Base-by-base conservation (phyloP, 2,888 invertebrate species). In the Pardosa pseudoannulata region DNA sequence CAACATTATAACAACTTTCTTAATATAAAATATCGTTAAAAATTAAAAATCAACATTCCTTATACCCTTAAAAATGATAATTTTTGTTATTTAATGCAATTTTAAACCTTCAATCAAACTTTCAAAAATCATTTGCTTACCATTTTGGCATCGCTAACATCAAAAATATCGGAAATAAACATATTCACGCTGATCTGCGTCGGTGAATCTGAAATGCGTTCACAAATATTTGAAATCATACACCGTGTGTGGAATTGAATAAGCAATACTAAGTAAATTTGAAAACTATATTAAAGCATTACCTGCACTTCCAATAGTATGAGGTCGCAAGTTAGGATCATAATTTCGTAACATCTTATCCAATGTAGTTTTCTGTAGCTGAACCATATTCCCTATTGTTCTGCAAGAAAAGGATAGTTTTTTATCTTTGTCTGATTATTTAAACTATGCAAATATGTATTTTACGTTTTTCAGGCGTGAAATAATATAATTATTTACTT, bases 251-350 rank as follows among this genome's bases (percentile, higher is more conserved):
- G 5, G 11, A 5, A 36, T 36, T 36, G 6, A 7, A 36, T 46
- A 11, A 16, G 2, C 41, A 46, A 16, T 16, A 46, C 6, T 16
- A 46, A 46, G 16, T 46, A 46, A 46, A 46, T 36, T n/a, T n/a
- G n/a, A n/a, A n/a, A n/a, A 46, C 16, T 32, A 28, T n/a, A 36
- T 36, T 7, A 23, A 23, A 6, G 19, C 23, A 27, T 36, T 78
- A 85, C 83, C 83, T 78, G 76, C 78, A 68, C 72, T 85, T 68
- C 83, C 83, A 39, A 72, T 78, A 39, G 56, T 73, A 56, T 73
- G 78, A 5, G 83, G 83, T 0, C 83, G 67, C 3, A 78, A 72
- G n/a, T 71, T 85, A 6, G 76, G n/a, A 27, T 85, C 83, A n/a
- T 85, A 85, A 31, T 56, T 73, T 16, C 73, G 65, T 23, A 85